These are phyloP conservation scores for Melinaea menophilus DNA, from an alignment of 2,888 invertebrate genomes.

Conservation along the genomic window DNA sequence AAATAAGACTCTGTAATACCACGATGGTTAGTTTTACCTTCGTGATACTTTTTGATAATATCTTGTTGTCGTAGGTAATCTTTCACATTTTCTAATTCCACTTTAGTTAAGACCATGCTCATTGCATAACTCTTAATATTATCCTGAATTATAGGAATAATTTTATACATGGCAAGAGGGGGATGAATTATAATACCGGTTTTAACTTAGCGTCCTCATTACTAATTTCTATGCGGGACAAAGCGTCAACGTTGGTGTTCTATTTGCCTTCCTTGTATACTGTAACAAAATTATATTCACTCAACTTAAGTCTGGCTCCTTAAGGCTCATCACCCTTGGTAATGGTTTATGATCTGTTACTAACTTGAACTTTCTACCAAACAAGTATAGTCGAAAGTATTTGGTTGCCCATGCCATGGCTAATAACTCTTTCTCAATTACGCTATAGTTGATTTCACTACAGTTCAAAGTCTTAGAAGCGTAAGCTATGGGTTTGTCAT, in stretches of 20 bases:
- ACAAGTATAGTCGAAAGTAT: conserved; percentile 6
- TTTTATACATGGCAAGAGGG: no score
- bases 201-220: background rate
- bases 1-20: no score
- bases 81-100: no score
- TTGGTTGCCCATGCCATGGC: conserved; percentile 40
- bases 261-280: conserved; percentile 5
- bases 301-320: conserved; percentile 13
- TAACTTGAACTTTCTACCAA: background rate
- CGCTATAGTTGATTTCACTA: conserved; percentile 31
- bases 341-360: conserved; percentile 1
- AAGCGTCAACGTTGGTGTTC: conserved; percentile 12
- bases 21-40: no score
- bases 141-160: no score
- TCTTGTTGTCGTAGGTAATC: no score
- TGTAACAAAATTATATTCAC: conserved; percentile 6
- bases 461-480: conserved; percentile 31
- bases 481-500: conserved; percentile 33
- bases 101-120: no score
- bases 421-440: conserved; percentile 45
- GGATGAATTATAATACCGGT: background rate
- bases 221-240: conserved; percentile 1
- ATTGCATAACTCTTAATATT: no score
- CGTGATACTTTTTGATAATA: no score
- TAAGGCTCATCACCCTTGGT: conserved; percentile 2